Evolutionary conservation across 1,140 invertebrate species (phyloP).

Genomic region (Drosophila sp.): DNA sequence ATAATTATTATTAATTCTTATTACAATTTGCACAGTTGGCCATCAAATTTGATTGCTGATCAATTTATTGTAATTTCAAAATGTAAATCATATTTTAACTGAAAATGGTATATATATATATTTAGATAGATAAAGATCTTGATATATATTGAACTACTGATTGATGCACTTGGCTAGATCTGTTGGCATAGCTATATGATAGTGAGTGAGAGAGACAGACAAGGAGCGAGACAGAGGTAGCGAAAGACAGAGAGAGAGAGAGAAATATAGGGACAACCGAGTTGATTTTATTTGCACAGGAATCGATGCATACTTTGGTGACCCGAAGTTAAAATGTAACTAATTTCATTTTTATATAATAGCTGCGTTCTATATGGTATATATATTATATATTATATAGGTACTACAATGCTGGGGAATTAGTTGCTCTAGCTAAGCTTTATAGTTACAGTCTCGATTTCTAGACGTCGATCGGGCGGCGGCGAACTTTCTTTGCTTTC

Average conservation of each 20-base stretch:
- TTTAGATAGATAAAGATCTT: not conserved
- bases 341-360: conserved; percentile 16
- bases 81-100: conserved; percentile 62
- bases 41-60: conserved; percentile 1
- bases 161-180: conserved; percentile 43
- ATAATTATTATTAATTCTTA: conserved; percentile 58
- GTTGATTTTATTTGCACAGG: not conserved
- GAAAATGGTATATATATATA: conserved; percentile 39
- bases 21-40: conserved; percentile 84
- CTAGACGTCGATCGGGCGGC: conserved; percentile 49
- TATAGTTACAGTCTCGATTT: conserved; percentile 32
- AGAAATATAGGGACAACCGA: conserved; percentile 26
- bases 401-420: conserved; percentile 58
- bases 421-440: conserved; percentile 32
- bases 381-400: not conserved
- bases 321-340: conserved; percentile 17
- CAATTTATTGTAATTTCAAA: conserved; percentile 26
- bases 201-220: conserved; percentile 21
- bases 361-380: conserved; percentile 14
- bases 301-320: conserved; percentile 1
- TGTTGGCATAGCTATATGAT: conserved; percentile 15
- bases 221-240: conserved; percentile 17
- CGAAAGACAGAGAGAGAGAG: conserved; percentile 16
- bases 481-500: conserved; percentile 22
- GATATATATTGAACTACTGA: conserved; percentile 15